Base-by-base conservation (phyloP, 2,888 invertebrate species). In the Operophtera brumata region DNA sequence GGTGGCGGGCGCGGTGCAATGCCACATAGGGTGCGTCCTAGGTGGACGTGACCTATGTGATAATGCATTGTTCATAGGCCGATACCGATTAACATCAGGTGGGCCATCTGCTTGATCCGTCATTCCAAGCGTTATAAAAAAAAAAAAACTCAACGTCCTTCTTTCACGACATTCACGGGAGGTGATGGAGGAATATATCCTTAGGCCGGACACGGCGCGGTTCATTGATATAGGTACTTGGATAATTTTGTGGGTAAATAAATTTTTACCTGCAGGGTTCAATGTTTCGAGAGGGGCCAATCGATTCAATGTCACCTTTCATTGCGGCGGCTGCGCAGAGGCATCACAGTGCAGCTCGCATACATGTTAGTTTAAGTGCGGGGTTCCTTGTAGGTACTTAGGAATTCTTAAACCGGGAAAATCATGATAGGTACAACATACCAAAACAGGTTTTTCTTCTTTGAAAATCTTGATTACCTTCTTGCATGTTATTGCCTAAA, bases 221-320 rank as follows among this genome's bases (percentile, higher is more conserved):
- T n/a, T n/a, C n/a, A n/a, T n/a, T n/a, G n/a, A n/a, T n/a, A n/a
- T n/a, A n/a, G n/a, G n/a, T n/a, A n/a, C n/a, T n/a, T n/a, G n/a
- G 20, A 20, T 20, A 20, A 20, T 25, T 48, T 48, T 47, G 34
- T 1, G 26, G 20, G 13, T 48, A 30, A 30, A 30, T 8, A 70
- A 71, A 67, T 14, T n/a, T 51, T 20, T 75, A 67, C 71, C 66
- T 67, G 70, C 49, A 59, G 71, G 74, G 84, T 82, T 85, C 85
- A 84, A 80, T 69, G 83, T 65, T 74, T 77, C 60, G 57, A 58
- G 52, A 59, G 64, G 61, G 73, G 74, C 69, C 70, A 59, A 57
- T 54, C 84, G 86, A 84, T 83, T 86, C 86, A 87, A 86, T 86
- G 88, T 86, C 86, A 85, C 83, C 83, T 84, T 78, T 74, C 73